phyloP scores from a whole-genome alignment of 2,113 vertebrate genomes.

The Anthoscopus minutus region DNA sequence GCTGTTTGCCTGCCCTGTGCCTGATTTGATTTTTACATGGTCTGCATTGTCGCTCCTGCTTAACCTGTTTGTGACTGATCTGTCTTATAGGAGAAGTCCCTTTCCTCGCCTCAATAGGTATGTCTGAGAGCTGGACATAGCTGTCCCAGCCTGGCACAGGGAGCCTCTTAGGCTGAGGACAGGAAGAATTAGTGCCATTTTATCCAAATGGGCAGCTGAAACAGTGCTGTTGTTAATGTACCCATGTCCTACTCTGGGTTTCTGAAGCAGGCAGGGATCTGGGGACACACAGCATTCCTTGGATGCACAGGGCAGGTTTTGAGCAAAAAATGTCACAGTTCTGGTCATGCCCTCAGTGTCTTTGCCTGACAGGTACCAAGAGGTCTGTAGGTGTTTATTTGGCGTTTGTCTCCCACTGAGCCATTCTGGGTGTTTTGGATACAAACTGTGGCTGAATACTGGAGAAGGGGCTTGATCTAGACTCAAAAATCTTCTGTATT shows the following conservation, averaged over 20 bases:
- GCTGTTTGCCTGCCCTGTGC: slow-evolving; percentile 33
- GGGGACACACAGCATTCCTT: neutral
- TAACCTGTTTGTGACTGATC: slow-evolving; percentile 67
- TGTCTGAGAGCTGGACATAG: slow-evolving; percentile 58
- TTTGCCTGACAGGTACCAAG: neutral
- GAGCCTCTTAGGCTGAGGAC: neutral
- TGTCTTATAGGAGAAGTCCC: slow-evolving; percentile 64
- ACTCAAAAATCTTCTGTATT: neutral
- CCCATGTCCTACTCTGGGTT: neutral
- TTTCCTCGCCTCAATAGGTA: slow-evolving; percentile 57
- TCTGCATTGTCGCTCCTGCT: slow-evolving; percentile 51
- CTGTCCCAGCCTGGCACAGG: neutral
- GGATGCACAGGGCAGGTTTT: neutral
- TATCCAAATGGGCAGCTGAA: neutral
- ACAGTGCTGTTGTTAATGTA: neutral
- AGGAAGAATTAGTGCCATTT: neutral
- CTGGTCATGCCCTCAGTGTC: neutral
- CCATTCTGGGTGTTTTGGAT: accelerated
- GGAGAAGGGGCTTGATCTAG: neutral
- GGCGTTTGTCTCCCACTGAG: neutral
- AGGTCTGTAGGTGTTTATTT: neutral
- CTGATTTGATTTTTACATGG: neutral
- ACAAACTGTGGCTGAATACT: neutral
- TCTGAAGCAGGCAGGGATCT: neutral
- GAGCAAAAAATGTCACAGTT: neutral